Evolutionary conservation across 2,113 vertebrate genomes (phyloP).

Genomic region (Carlito syrichta): DNA sequence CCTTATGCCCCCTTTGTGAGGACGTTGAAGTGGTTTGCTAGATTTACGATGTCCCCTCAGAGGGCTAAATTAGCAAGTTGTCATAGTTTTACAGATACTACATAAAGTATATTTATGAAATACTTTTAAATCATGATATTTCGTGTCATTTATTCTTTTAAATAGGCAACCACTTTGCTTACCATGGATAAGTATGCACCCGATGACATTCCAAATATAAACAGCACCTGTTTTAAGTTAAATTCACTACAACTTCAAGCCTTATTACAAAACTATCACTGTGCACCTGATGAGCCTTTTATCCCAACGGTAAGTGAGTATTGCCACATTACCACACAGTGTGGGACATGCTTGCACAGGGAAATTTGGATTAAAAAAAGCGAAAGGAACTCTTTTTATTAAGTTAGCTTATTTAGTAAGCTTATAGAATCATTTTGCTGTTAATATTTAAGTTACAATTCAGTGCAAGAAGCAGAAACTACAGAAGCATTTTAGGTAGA

Average conservation of each 20-base stretch:
- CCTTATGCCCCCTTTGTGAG: too few species aligned
- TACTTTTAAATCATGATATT: background rate
- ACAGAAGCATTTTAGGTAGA: background rate
- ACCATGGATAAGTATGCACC: conserved; percentile 98
- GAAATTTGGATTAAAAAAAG: too few species aligned
- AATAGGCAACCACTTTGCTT: conserved; percentile 95
- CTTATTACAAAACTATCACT: conserved; percentile 96
- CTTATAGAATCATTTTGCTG: background rate
- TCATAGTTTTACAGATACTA: background rate
- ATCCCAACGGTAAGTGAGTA: conserved; percentile 91
- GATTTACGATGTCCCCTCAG: too few species aligned
- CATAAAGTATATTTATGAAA: background rate
- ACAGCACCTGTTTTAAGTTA: conserved; percentile 98
- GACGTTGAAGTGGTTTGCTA: too few species aligned
- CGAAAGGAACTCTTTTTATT: background rate
- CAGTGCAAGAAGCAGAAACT: background rate
- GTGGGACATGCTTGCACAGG: background rate
- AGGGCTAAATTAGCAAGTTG: background rate
- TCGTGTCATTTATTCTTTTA: background rate
- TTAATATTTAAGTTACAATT: background rate
- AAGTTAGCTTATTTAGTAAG: too few species aligned
- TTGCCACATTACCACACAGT: rapidly evolving
- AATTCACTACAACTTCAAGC: conserved; percentile 97
- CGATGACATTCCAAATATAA: conserved; percentile 94
- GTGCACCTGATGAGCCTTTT: conserved; percentile 96